These are phyloP conservation scores for Dicycla oo DNA, from an alignment of 2,888 invertebrate species.

Conservation along the genomic window DNA sequence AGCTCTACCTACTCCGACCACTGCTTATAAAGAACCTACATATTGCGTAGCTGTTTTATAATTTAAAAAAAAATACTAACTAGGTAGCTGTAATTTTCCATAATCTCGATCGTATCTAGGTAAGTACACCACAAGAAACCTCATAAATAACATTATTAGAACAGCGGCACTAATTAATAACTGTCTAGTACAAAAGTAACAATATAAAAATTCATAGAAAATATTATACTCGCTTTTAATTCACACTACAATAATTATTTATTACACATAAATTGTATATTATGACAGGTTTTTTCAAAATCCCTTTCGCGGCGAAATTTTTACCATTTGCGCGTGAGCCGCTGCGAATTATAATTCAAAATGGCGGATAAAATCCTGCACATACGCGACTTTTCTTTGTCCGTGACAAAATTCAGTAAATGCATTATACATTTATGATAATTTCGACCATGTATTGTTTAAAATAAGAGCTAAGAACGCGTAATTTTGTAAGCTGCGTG, in stretches of 20 bases:
- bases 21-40: no score
- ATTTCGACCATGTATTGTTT: conserved; percentile 51
- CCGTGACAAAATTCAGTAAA: conserved; percentile 63
- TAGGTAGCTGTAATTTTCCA: conserved; percentile 12
- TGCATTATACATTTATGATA: conserved; percentile 53
- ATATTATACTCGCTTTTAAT: conserved; percentile 29
- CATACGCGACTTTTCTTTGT: conserved; percentile 57
- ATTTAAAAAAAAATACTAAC: conserved; percentile 14
- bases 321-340: conserved; percentile 64
- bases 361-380: conserved; percentile 61
- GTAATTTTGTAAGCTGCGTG: conserved; percentile 28
- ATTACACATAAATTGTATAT: conserved; percentile 58
- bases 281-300: conserved; percentile 56
- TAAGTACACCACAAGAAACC: conserved; percentile 27
- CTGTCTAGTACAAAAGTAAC: conserved; percentile 47
- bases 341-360: conserved; percentile 60
- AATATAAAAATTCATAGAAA: conserved; percentile 55
- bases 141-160: conserved; percentile 48
- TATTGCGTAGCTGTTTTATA: conserved; percentile 14
- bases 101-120: conserved; percentile 47
- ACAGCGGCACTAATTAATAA: conserved; percentile 55
- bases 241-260: conserved; percentile 51
- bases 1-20: no score
- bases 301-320: conserved; percentile 62
- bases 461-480: conserved; percentile 53